Conservation (phyloP, 35 echinoderm and acorn worm genomes). For the Patiria miniata region DNA sequence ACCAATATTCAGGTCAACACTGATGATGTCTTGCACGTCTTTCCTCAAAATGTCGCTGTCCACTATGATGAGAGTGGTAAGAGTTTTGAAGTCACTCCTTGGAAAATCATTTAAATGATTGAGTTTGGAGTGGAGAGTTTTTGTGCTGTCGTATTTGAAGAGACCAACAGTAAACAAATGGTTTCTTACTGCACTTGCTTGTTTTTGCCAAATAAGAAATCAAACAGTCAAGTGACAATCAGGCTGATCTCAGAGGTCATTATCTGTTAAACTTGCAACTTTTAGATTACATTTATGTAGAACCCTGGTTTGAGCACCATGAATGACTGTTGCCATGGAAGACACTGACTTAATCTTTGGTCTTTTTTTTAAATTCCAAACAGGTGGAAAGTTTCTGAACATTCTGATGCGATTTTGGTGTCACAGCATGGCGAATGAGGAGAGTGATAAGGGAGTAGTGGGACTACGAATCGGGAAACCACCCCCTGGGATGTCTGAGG, state of each 20-base stretch:
- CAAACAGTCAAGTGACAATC: no score
- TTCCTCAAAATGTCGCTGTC: slow-evolving; percentile 74
- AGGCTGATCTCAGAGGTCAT: neutral
- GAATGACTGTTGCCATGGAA: no score
- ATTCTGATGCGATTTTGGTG: slow-evolving; percentile 87
- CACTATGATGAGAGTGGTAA: slow-evolving; percentile 85
- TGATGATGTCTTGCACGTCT: slow-evolving; percentile 71
- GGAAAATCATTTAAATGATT: no score
- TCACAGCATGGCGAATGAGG: slow-evolving; percentile 39
- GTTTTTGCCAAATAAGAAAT: no score
- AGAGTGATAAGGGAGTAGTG: slow-evolving; percentile 53
- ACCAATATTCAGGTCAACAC: slow-evolving; percentile 32
- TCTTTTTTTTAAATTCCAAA: no score
- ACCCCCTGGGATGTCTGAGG: slow-evolving; percentile 78
- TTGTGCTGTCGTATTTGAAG: no score
- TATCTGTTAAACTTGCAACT: neutral
- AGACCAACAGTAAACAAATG: no score
- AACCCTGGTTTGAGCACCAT: no score
- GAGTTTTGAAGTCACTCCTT: neutral
- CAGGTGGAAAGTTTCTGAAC: slow-evolving; percentile 80
- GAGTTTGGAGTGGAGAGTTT: no score
- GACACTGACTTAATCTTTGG: no score
- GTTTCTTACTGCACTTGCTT: no score
- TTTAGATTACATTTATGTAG: slow-evolving; percentile 1
- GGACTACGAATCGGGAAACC: slow-evolving; percentile 70